A percentile compares a stretch with the other conserved stretches of the same genome.
These are phyloP conservation scores for Yoshiicerus persimilis DNA, from an alignment of 1,140 invertebrate species.

Conservation along the genomic window DNA sequence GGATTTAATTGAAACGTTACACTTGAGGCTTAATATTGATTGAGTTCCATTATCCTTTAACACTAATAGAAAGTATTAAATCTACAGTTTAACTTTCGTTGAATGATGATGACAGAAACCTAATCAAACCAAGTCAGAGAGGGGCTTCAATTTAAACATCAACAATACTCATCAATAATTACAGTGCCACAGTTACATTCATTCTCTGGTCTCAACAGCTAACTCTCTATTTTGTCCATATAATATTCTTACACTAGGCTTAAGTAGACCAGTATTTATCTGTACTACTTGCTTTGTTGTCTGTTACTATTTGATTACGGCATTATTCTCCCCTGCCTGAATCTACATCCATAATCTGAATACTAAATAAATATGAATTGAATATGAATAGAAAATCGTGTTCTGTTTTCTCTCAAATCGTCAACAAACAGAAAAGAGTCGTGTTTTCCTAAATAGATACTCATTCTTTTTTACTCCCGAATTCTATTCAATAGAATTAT, in stretches of 20 bases:
- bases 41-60: background rate
- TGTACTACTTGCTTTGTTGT: background rate
- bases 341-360: background rate
- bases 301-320: background rate
- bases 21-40: background rate
- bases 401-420: conserved; percentile 12
- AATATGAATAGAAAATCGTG: conserved; percentile 3
- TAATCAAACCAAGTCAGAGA: background rate
- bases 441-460: conserved; percentile 3
- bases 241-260: background rate
- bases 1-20: too few species aligned
- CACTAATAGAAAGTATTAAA: background rate
- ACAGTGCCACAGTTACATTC: background rate
- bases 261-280: too few species aligned
- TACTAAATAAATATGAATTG: background rate
- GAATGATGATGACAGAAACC: background rate
- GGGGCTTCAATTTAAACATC: background rate
- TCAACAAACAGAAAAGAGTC: conserved; percentile 17
- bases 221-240: background rate
- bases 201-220: background rate
- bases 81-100: background rate
- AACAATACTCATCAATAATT: background rate
- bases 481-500: background rate
- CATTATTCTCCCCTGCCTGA: background rate
- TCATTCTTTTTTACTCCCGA: conserved; percentile 5